Percentiles rank a stretch among this genome's conserved stretches.
Conservation (phyloP, 2,113 vertebrate genomes). For the Monopterus albus region DNA sequence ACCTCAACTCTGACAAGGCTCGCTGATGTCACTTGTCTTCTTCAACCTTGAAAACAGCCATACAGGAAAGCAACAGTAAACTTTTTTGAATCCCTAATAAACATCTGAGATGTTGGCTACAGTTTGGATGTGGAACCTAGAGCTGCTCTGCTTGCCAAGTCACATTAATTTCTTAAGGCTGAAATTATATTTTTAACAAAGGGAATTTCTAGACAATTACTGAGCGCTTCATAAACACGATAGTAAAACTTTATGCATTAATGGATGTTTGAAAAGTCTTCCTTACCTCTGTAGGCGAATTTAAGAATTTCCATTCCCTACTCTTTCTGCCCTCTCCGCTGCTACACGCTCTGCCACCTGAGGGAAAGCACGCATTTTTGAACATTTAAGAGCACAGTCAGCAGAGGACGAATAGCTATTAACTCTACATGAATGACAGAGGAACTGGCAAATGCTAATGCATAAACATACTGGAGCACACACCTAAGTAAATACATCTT, state of each 20-base stretch:
- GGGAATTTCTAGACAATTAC: background rate
- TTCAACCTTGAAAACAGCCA: conserved; percentile 4
- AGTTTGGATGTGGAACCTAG: no score
- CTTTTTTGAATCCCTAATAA: no score
- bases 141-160: no score
- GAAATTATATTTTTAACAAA: background rate
- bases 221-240: background rate
- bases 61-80: background rate
- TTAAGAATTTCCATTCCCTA: conserved; percentile 92
- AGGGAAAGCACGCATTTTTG: background rate
- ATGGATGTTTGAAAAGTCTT: conserved; percentile 1
- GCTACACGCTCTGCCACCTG: conserved; percentile 97
- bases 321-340: conserved; percentile 90
- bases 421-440: no score
- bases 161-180: background rate
- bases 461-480: background rate
- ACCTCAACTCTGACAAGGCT: background rate
- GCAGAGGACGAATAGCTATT: background rate
- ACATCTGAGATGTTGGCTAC: no score
- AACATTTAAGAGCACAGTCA: background rate
- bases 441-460: background rate
- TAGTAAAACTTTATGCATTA: conserved; percentile 7
- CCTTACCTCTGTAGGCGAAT: conserved; percentile 95
- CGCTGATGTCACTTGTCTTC: background rate
- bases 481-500: background rate